Evolutionary conservation across 2,888 invertebrate genomes (phyloP).

Genomic region (Latrodectus hesperus): DNA sequence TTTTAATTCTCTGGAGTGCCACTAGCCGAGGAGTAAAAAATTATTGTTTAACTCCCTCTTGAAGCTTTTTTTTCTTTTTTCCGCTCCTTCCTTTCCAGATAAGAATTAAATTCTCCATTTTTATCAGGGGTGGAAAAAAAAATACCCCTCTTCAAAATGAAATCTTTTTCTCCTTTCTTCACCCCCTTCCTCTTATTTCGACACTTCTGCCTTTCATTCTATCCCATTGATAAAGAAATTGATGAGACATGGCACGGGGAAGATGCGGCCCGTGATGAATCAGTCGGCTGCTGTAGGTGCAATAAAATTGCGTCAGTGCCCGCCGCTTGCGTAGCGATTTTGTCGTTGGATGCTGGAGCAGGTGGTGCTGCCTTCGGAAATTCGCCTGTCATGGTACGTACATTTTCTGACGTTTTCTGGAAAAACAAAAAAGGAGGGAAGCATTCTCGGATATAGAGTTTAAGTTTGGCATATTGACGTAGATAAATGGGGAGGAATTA

Average conservation of each 20-base stretch:
- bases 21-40: not conserved
- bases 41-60: slow-evolving; percentile 16
- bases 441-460: too few species aligned
- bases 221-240: slow-evolving; percentile 40
- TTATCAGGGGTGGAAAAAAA: slow-evolving; percentile 18
- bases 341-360: slow-evolving; percentile 27
- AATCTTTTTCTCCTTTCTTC: not conserved
- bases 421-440: not conserved
- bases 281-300: slow-evolving; percentile 22
- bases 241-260: slow-evolving; percentile 26
- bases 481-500: too few species aligned
- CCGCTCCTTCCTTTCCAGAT: not conserved
- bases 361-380: slow-evolving; percentile 17
- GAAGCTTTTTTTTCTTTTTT: slow-evolving; percentile 8
- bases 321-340: not conserved
- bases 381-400: slow-evolving; percentile 3
- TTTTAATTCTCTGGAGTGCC: slow-evolving; percentile 24
- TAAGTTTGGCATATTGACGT: too few species aligned
- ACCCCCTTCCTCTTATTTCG: not conserved
- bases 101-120: slow-evolving; percentile 18
- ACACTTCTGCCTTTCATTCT: slow-evolving; percentile 6
- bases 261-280: slow-evolving; percentile 8
- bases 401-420: not conserved
- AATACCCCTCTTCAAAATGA: not conserved
- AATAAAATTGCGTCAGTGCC: slow-evolving; percentile 21